Evolutionary conservation across 2,113 vertebrate genomes (phyloP).

Genomic region (Clupea harengus): DNA sequence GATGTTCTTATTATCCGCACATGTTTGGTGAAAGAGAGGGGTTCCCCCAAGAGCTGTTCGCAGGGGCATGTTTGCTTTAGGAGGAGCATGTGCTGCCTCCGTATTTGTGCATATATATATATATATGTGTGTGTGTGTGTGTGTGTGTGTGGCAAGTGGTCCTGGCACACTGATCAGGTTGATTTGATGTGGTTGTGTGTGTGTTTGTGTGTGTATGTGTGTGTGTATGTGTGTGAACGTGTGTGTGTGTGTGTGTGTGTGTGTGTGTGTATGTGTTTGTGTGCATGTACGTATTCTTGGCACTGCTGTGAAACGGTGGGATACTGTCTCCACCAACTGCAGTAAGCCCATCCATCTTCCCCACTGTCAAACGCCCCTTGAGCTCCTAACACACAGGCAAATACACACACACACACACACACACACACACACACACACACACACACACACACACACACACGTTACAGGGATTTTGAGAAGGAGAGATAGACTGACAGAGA

Average conservation of each 20-base stretch:
- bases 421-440: conserved; percentile 42
- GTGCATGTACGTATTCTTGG: conserved; percentile 10
- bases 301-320: neutral
- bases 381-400: conserved; percentile 24
- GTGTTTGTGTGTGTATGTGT: neutral
- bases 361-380: conserved; percentile 35
- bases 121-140: neutral
- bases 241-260: conserved; percentile 8
- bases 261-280: conserved; percentile 19
- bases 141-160: neutral
- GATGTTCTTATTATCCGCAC: too few species aligned
- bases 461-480: neutral
- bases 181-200: conserved; percentile 3
- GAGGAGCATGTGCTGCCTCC: neutral
- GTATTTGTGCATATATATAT: neutral
- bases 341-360: conserved; percentile 43
- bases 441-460: conserved; percentile 32
- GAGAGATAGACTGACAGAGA: neutral
- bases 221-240: neutral
- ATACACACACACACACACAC: conserved; percentile 18
- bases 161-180: conserved; percentile 12
- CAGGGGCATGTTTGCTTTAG: neutral
- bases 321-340: conserved; percentile 24
- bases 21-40: neutral
- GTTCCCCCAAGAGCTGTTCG: neutral